phyloP scores from a whole-genome alignment of 1,140 invertebrate species.

The Bradysia coprophila region DNA sequence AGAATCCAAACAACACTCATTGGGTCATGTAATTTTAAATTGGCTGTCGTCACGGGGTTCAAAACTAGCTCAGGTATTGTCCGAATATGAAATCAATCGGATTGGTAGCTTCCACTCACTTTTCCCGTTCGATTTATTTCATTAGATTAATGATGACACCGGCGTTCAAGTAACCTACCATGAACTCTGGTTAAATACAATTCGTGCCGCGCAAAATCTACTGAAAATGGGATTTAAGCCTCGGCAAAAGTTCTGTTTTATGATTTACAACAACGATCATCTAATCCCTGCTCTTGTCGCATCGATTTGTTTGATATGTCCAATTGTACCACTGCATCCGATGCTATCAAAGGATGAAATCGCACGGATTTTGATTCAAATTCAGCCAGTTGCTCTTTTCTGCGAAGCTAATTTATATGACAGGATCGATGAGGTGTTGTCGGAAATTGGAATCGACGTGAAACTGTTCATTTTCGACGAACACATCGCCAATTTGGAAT shows the following conservation, averaged over 20 bases:
- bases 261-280: neutral
- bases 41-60: no score
- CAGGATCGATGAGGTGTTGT: neutral
- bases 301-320: neutral
- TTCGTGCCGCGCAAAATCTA: constrained; percentile 1
- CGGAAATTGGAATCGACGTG: neutral
- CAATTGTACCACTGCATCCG: neutral
- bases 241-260: neutral
- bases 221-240: neutral
- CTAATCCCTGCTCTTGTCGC: neutral
- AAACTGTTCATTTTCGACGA: neutral
- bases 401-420: neutral
- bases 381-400: neutral
- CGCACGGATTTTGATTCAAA: neutral
- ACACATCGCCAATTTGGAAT: neutral
- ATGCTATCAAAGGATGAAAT: neutral
- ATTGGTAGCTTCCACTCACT: no score
- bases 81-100: no score
- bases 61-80: no score
- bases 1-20: no score
- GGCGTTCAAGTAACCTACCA: neutral
- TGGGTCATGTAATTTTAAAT: no score
- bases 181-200: neutral
- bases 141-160: neutral
- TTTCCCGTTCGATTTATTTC: no score